Percentiles rank a stretch among this genome's conserved stretches.
Conservation (phyloP, 2,888 invertebrate species). For the Diarsia rubi region DNA sequence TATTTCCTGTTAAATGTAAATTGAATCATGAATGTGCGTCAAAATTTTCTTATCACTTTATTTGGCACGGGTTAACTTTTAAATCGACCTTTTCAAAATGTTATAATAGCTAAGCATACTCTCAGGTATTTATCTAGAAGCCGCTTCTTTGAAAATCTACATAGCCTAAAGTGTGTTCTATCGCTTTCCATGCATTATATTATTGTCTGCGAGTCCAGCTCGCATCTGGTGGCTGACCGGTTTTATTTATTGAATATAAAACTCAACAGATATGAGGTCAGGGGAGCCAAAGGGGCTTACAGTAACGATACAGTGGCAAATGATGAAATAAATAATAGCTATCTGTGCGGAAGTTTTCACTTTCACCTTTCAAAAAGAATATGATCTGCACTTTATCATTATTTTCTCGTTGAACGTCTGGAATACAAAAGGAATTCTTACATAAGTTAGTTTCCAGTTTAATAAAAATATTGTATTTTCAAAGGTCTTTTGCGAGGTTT, state of each 20-base stretch:
- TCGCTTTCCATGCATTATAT: too few relatives aligned
- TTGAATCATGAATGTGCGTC: not conserved
- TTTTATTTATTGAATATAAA: not conserved
- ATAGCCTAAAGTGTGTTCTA: too few relatives aligned
- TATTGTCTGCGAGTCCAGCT: not conserved
- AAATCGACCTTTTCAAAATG: too few relatives aligned
- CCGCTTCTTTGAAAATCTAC: too few relatives aligned
- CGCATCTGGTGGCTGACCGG: not conserved
- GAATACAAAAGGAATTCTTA: not conserved
- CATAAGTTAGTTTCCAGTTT: not conserved
- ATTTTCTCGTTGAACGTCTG: not conserved
- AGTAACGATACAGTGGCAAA: not conserved
- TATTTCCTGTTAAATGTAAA: not conserved
- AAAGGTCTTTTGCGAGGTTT: not conserved
- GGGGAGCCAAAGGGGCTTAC: not conserved
- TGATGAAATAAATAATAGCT: constrained; percentile 8
- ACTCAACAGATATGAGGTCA: not conserved
- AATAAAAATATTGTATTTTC: not conserved
- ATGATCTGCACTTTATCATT: not conserved
- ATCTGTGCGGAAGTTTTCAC: not conserved
- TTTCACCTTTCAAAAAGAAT: not conserved
- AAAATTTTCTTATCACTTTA: not conserved
- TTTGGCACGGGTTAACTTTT: too few relatives aligned
- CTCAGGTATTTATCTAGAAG: too few relatives aligned
- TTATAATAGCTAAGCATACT: too few relatives aligned